Base-by-base conservation (phyloP, 2,888 invertebrate genomes). In the Boloria selene region DNA sequence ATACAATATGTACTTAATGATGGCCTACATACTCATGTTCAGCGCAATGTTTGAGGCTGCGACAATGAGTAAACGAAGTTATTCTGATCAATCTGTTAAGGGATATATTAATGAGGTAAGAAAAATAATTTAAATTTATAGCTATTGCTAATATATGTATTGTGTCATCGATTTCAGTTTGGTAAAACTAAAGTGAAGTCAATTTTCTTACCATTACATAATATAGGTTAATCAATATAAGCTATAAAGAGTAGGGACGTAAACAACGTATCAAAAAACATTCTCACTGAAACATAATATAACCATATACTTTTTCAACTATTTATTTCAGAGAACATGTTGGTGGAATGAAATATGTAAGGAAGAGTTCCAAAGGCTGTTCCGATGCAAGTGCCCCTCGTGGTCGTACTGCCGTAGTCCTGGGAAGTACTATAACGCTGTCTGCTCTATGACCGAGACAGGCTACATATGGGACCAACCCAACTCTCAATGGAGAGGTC, bases 261-360 rank as follows among this genome's bases (percentile, higher is more conserved):
- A 38, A 38, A 2, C 10, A 38, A 38, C 7, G 10, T 38, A 38
- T 38, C 31, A 10, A 38, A 38, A 7, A 10, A 10, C 10, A 38
- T 10, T 38, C 0, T 38, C 7, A 38, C 31, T 7, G 31, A 38
- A 38, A 6, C 2, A 10, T 10, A 38, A 38, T 10, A 38, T 10
- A 10, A 38, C 10, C 1, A 38, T 7, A 38, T 38, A 38, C 1
- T 38, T 7, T 10, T 38, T 10, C 1, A 10, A 47, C 50, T 49
- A 66, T 62, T 51, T 54, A 66, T 89, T 92, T 59, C 84, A 97
- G 97, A 94, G 97, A 82, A 97, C 96, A 60, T 97, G 97, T 85
- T 97, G 97, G 97, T 97, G 97, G 96, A 97, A 97, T 85, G 97
- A 98, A 92, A 95, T 97, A 17, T 98, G 97, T 90, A 97, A 98